Conservation (phyloP, 2,797 vertebrate genomes). For the Acanthurus leucopareius region DNA sequence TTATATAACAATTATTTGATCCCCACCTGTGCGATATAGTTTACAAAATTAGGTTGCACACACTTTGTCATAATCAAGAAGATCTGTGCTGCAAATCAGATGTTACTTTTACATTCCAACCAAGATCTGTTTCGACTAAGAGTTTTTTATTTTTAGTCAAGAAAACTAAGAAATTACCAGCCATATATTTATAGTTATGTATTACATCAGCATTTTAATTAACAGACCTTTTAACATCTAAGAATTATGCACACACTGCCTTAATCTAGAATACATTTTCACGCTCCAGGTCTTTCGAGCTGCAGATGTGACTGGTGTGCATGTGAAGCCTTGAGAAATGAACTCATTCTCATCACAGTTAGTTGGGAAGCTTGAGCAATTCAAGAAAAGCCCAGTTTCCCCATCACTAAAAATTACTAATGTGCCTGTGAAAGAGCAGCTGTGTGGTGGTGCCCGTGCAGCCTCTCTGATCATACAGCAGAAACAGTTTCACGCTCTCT, state of each 20-base stretch:
- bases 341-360: constrained; percentile 29
- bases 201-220: neutral
- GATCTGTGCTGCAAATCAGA: neutral
- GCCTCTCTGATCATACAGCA: constrained; percentile 50
- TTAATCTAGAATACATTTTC: neutral
- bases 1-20: neutral
- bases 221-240: neutral
- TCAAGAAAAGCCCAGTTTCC: constrained; percentile 42
- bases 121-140: neutral
- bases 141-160: neutral
- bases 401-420: constrained; percentile 47
- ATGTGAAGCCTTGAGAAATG: constrained; percentile 22
- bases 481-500: constrained; percentile 55
- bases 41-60: neutral
- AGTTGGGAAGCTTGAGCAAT: constrained; percentile 29
- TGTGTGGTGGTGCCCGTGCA: constrained; percentile 29
- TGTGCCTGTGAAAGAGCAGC: constrained; percentile 50
- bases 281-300: constrained; percentile 4
- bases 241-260: neutral
- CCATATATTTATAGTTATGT: neutral
- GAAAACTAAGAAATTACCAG: neutral
- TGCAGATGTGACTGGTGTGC: constrained; percentile 16
- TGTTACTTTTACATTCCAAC: neutral
- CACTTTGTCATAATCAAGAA: neutral
- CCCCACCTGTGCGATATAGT: neutral